phyloP scores from a whole-genome alignment of 2,797 vertebrate species.

The Coranthus polyacanthus region DNA sequence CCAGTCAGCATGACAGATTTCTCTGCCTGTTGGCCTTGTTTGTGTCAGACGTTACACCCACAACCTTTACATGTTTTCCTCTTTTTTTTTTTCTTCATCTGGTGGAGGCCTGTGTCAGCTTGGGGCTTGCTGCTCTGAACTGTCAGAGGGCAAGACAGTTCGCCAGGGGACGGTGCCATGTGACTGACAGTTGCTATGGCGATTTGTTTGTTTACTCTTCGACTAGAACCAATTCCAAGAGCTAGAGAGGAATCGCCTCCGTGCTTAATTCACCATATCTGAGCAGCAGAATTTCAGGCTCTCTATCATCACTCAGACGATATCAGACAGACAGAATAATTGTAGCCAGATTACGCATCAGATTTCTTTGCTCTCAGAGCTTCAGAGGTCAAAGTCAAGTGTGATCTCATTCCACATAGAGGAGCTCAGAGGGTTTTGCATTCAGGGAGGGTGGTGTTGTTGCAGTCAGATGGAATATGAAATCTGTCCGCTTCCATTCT shows the following conservation, averaged over 20 bases:
- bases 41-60: slow-evolving; percentile 48
- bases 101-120: slow-evolving; percentile 30
- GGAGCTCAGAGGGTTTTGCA: slow-evolving; percentile 41
- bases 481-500: slow-evolving; percentile 40
- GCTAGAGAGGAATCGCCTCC: neutral
- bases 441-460: slow-evolving; percentile 43
- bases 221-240: neutral
- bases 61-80: slow-evolving; percentile 35
- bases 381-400: slow-evolving; percentile 63
- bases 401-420: slow-evolving; percentile 31
- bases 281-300: slow-evolving; percentile 14
- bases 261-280: slow-evolving; percentile 30
- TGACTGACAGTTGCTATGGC: slow-evolving; percentile 38
- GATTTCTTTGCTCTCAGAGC: slow-evolving; percentile 51
- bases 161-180: slow-evolving; percentile 11
- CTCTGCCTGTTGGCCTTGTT: slow-evolving; percentile 58
- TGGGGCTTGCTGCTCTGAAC: slow-evolving; percentile 42
- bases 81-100: slow-evolving; percentile 33
- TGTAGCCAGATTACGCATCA: slow-evolving; percentile 42
- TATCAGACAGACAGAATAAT: slow-evolving; percentile 37
- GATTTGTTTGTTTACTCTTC: slow-evolving; percentile 31
- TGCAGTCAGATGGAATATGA: slow-evolving; percentile 61
- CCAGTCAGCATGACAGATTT: slow-evolving; percentile 58
- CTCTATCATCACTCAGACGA: slow-evolving; percentile 22
- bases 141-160: slow-evolving; percentile 42